Base-by-base conservation (phyloP, 92 coral and sea anemone genomes). In the Phenganax marumi region DNA sequence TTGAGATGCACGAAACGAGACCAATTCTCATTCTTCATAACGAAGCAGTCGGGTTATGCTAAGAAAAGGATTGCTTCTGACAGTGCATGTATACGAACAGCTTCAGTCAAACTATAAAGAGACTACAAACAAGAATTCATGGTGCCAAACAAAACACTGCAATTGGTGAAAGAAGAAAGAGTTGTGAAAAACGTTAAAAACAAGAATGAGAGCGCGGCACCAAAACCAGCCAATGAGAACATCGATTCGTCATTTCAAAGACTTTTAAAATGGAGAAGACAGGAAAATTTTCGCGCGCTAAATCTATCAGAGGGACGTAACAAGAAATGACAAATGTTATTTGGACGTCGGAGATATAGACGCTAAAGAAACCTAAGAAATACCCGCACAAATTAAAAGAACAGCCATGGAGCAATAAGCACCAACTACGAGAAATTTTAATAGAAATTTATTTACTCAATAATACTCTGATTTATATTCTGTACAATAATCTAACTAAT, bases 201-300 rank as follows among this genome's bases (percentile, higher is more conserved):
- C 43, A 33, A 33, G 43, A 33, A 33, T 33, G 43, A 33, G 43
- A 33, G 43, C 43, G 43, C 5, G 5, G 43, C 43, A 33, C 43
- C 43, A 33, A 33, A 33, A 64, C 47, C 23, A 25, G 4, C 43
- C 47, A 66, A 66, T 66, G 68, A 51, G 4, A 12, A 55, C 8
- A 76, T 76, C 69, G 50, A 58, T 22, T 76, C 81, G 1, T 76
- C 81, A 3, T 76, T 76, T 23, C 68, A 54, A 7, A 76, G 43
- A 12, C 81, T 76, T 56, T 76, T 76, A 25, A 55, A 76, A 56
- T 76, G 81, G 81, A 76, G 81, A 23, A 21, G 54, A 76, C 24
- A 18, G 12, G 68, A 14, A 54, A 23, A 76, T 51, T 56, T 76
- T 33, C 68, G 81, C 18, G 81, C 54, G 68, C 54, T 76, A 48